phyloP scores from a whole-genome alignment of 1,140 invertebrate genomes.

The Neomicropteryx cornuta region DNA sequence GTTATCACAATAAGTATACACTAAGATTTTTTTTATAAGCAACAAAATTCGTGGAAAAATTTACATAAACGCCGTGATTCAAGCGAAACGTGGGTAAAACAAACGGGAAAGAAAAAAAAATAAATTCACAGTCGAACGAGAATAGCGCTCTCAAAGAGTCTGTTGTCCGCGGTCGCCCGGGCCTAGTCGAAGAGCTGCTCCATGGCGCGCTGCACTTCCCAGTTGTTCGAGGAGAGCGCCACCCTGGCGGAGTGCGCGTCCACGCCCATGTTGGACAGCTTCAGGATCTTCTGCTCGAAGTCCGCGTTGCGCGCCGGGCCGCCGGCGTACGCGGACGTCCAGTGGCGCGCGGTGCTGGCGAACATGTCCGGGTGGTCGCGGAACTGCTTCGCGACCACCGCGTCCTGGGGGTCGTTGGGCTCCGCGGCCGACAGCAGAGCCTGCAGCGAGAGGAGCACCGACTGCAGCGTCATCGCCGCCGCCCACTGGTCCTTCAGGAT shows the following conservation, averaged over 20 bases:
- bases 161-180: no score
- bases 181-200: constrained; percentile 86
- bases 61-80: no score
- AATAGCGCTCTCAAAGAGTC: no score
- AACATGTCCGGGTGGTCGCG: constrained; percentile 84
- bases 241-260: constrained; percentile 71
- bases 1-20: no score
- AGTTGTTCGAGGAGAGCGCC: constrained; percentile 79
- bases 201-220: constrained; percentile 80
- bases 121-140: no score
- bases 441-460: constrained; percentile 88
- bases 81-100: no score
- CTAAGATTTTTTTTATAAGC: no score
- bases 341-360: constrained; percentile 80
- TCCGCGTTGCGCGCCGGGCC: constrained; percentile 63
- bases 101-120: no score
- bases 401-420: constrained; percentile 93
- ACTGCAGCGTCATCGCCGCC: constrained; percentile 95
- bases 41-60: no score
- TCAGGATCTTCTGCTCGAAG: constrained; percentile 71
- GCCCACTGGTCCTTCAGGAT: constrained; percentile 99
- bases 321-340: constrained; percentile 91
- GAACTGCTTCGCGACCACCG: constrained; percentile 94
- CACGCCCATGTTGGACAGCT: constrained; percentile 79
- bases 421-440: constrained; percentile 85